Evolutionary conservation across 2,797 vertebrate genomes (phyloP).

Genomic region (Takifugu ocellatus): DNA sequence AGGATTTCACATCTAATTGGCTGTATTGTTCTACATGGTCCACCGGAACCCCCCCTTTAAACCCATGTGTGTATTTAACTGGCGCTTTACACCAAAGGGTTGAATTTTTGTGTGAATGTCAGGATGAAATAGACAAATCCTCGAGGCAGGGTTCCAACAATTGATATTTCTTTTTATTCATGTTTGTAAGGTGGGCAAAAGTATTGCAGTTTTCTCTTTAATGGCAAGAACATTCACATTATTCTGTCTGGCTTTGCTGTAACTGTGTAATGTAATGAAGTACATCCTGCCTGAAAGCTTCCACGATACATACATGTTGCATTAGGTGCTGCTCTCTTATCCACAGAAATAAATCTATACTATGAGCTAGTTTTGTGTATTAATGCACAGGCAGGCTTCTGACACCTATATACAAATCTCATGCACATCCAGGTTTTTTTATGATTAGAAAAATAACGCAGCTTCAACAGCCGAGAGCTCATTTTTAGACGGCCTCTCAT

Average conservation of each 20-base stretch:
- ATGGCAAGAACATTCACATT: slow-evolving; percentile 42
- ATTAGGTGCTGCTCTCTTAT: slow-evolving; percentile 29
- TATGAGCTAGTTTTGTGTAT: slow-evolving; percentile 31
- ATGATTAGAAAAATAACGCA: slow-evolving; percentile 38
- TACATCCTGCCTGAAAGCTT: too few relatives aligned
- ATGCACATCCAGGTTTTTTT: slow-evolving; percentile 26
- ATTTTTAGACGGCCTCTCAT: slow-evolving; percentile 18
- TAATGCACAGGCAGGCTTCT: slow-evolving; percentile 29
- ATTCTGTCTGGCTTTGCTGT: not conserved
- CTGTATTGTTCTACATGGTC: too few relatives aligned
- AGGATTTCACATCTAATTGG: not conserved
- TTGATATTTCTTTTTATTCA: slow-evolving; percentile 1
- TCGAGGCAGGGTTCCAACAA: too few relatives aligned
- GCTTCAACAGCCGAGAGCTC: slow-evolving; percentile 16
- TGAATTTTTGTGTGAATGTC: too few relatives aligned
- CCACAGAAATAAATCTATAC: slow-evolving; percentile 50
- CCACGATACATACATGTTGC: not conserved
- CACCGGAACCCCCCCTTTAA: too few relatives aligned
- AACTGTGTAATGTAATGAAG: not conserved
- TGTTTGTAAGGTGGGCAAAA: slow-evolving; percentile 9
- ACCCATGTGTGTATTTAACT: too few relatives aligned
- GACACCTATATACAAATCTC: slow-evolving; percentile 56
- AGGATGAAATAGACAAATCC: too few relatives aligned
- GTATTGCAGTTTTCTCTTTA: slow-evolving; percentile 42
- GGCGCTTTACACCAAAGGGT: too few relatives aligned